Percentiles rank a stretch among this genome's conserved stretches.
phyloP scores from a whole-genome alignment of 1,140 invertebrate species.

The Eumeta japonica region DNA sequence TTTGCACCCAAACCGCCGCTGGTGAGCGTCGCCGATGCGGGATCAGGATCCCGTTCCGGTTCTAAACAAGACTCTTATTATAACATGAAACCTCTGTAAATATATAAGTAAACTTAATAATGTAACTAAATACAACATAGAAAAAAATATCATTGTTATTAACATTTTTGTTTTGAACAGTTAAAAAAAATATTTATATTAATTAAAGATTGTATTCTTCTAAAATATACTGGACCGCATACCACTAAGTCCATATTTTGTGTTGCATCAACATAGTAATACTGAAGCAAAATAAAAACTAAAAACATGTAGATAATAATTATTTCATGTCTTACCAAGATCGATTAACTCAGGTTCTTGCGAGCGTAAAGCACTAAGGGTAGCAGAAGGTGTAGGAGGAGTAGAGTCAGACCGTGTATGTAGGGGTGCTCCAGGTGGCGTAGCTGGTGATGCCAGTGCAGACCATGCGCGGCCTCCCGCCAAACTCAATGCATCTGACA shows the following conservation, averaged over 20 bases:
- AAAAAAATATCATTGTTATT: slow-evolving; percentile 2
- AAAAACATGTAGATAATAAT: too few relatives aligned
- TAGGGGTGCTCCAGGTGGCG: slow-evolving; percentile 23
- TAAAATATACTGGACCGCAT: too few relatives aligned
- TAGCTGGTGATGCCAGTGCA: slow-evolving; percentile 34
- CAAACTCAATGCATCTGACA: slow-evolving; percentile 68
- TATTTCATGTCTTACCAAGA: slow-evolving; percentile 20
- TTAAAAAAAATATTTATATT: not conserved
- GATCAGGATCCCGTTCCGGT: not conserved
- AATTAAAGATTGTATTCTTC: not conserved
- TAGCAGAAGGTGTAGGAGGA: slow-evolving; percentile 21
- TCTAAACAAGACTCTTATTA: too few relatives aligned
- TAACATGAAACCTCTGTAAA: too few relatives aligned
- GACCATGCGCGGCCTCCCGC: slow-evolving; percentile 39
- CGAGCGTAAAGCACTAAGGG: too few relatives aligned
- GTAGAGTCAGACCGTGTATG: slow-evolving; percentile 20
- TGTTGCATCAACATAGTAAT: too few relatives aligned
- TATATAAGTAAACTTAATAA: too few relatives aligned
- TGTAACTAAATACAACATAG: too few relatives aligned
- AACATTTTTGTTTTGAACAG: not conserved
- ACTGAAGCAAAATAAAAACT: too few relatives aligned
- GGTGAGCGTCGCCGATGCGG: not conserved
- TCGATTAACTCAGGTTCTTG: slow-evolving; percentile 34
- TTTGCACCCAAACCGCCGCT: too few relatives aligned
- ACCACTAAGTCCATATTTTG: too few relatives aligned